Percentiles rank a stretch among this genome's conserved stretches.
These are phyloP conservation scores for Luperina nickerlii DNA, from an alignment of 2,888 invertebrate genomes.

Conservation along the genomic window DNA sequence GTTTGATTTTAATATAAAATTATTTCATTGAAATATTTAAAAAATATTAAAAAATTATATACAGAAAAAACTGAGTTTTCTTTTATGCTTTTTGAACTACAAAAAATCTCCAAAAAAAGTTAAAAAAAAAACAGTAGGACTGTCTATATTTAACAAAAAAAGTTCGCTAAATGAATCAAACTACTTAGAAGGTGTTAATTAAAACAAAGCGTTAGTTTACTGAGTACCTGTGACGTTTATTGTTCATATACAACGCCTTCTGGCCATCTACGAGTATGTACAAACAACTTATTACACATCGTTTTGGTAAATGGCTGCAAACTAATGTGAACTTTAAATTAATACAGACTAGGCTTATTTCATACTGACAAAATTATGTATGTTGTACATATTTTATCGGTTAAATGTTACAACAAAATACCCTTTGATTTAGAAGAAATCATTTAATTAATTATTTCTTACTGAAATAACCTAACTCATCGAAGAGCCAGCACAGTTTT, in stretches of 20 bases:
- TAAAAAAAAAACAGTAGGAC: not conserved
- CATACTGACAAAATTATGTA: not conserved
- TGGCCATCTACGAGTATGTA: conserved; percentile 52
- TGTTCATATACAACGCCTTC: conserved; percentile 58
- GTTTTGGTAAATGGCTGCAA: conserved; percentile 41
- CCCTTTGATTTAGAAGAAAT: not conserved
- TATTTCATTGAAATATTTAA: not conserved
- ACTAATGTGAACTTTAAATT: not conserved
- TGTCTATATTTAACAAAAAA: not conserved
- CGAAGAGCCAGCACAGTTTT: not conserved
- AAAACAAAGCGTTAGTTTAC: conserved; percentile 63
- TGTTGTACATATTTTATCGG: not conserved
- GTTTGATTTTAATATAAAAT: not conserved
- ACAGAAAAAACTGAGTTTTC: not conserved
- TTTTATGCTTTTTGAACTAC: not conserved
- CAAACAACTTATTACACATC: conserved; percentile 48
- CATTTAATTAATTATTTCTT: not conserved
- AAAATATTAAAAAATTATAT: not conserved
- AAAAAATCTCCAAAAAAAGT: not conserved
- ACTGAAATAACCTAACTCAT: not conserved
- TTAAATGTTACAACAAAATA: not conserved
- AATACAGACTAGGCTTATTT: not conserved
- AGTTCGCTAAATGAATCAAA: conserved; percentile 59
- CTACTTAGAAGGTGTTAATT: conserved; percentile 67
- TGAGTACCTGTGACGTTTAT: conserved; percentile 65